phyloP scores from a whole-genome alignment of 2,797 vertebrate species.

The Lepus townsendii region DNA sequence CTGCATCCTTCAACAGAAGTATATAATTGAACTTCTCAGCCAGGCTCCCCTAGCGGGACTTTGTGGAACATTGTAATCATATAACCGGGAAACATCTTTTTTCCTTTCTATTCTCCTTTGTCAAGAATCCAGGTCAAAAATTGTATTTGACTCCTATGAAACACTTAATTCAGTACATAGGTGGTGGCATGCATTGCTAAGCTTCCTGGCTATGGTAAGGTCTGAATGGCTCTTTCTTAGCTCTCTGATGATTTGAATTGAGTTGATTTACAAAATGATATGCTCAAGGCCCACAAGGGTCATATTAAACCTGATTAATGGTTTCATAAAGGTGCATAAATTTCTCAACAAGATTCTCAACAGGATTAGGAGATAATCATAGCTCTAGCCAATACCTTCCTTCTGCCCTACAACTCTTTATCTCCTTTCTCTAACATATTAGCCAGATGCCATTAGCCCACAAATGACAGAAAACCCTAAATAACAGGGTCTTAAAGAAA shows the following conservation, averaged over 20 bases:
- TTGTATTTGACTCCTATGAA: not conserved
- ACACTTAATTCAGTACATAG: not conserved
- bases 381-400: not conserved
- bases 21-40: conserved; percentile 38
- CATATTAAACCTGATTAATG: not conserved
- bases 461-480: not conserved
- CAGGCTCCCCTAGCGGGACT: not conserved
- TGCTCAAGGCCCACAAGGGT: not conserved
- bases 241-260: not conserved
- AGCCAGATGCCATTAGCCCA: not conserved
- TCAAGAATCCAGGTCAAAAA: not conserved
- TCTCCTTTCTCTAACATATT: not conserved
- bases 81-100: not conserved
- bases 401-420: not conserved
- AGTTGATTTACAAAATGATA: conserved; percentile 29
- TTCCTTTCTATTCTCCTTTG: conserved; percentile 42
- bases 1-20: conserved; percentile 2
- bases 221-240: not conserved
- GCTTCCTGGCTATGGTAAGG: not conserved
- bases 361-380: not conserved
- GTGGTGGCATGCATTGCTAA: not conserved
- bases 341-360: conserved; percentile 11
- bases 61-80: conserved; percentile 53
- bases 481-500: not conserved
- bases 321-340: not conserved